Evolutionary conservation across 1,140 invertebrate genomes (phyloP).

Genomic region (Macrobrachium rosenbergii): DNA sequence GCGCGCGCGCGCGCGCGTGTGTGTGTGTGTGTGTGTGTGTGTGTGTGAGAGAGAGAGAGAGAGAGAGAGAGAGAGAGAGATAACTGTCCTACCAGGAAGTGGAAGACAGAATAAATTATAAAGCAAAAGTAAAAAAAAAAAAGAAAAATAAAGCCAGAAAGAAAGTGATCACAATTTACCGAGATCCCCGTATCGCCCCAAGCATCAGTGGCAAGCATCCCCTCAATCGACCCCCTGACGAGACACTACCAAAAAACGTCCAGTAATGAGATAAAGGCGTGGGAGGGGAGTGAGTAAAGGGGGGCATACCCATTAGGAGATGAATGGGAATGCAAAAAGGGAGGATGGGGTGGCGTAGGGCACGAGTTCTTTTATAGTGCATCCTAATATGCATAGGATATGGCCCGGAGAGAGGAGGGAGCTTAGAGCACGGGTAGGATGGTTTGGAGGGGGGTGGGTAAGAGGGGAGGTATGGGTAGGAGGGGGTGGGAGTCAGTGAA

Average conservation of each 20-base stretch:
- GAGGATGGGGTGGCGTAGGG: not conserved
- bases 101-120: slow-evolving; percentile 19
- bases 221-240: too few relatives aligned
- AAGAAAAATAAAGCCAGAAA: not conserved
- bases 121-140: slow-evolving; percentile 5
- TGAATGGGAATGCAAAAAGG: not conserved
- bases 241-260: not conserved
- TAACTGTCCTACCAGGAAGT: not conserved
- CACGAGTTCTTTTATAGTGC: not conserved
- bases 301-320: too few relatives aligned
- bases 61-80: slow-evolving; percentile 9
- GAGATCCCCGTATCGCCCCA: too few relatives aligned
- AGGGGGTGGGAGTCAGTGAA: not conserved
- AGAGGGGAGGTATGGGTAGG: not conserved
- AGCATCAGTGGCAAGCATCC: too few relatives aligned
- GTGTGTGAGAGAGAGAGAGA: not conserved
- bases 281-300: too few relatives aligned
- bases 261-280: not conserved
- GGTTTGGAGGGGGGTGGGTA: not conserved
- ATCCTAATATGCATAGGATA: not conserved
- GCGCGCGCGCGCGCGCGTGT: not conserved
- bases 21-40: not conserved
- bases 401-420: not conserved
- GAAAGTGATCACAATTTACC: too few relatives aligned
- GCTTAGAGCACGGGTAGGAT: not conserved